A percentile compares a stretch with the other conserved stretches of the same genome.
Evolutionary conservation across 2,888 invertebrate species (phyloP).

Genomic region (Odontomyia ornata): DNA sequence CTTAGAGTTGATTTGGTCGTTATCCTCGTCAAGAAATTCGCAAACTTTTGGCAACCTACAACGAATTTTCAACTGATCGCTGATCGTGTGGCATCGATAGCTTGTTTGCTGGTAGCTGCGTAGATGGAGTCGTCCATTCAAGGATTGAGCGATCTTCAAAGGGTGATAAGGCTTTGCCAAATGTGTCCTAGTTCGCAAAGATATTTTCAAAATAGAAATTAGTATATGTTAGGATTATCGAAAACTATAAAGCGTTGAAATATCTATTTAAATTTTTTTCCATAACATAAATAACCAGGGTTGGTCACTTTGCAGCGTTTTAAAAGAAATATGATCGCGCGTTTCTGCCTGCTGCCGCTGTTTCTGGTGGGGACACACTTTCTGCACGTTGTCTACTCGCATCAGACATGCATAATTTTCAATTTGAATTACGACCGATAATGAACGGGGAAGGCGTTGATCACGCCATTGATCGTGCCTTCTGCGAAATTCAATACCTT

Average conservation of each 20-base stretch:
- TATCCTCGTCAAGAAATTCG: neutral
- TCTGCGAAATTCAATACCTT: conserved; percentile 12
- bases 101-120: neutral
- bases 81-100: conserved; percentile 13
- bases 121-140: neutral
- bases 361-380: neutral
- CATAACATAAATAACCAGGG: no score
- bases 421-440: conserved; percentile 37
- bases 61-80: neutral
- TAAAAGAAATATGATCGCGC: no score
- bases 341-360: no score
- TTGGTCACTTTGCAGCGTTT: no score
- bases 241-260: no score
- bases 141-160: conserved; percentile 11
- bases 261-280: no score
- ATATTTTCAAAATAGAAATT: no score
- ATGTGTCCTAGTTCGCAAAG: neutral
- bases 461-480: conserved; percentile 38
- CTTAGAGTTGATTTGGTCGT: neutral
- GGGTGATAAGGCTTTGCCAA: conserved; percentile 42
- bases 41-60: neutral
- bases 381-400: conserved; percentile 28
- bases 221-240: no score
- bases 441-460: conserved; percentile 39
- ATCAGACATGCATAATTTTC: conserved; percentile 38